Percentiles rank a stretch among this genome's conserved stretches.
Evolutionary conservation across 2,888 invertebrate genomes (phyloP).

Genomic region (Ophion ventricosus): DNA sequence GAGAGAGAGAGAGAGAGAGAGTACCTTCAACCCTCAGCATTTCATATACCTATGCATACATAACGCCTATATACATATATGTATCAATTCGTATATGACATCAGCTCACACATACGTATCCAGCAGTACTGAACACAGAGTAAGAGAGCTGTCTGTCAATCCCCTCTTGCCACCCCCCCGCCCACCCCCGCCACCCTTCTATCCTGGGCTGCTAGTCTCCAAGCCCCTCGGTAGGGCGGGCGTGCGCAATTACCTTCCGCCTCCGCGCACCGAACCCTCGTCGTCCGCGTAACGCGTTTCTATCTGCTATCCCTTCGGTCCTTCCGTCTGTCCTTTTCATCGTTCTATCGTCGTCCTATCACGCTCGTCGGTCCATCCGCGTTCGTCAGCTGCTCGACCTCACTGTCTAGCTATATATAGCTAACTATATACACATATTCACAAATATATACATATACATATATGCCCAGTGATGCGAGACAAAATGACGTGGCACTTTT

Average conservation of each 20-base stretch:
- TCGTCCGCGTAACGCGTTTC: conserved; percentile 62
- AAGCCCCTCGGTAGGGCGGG: conserved; percentile 57
- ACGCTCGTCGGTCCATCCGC: conserved; percentile 69
- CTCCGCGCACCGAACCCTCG: conserved; percentile 85
- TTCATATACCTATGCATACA: conserved; percentile 25
- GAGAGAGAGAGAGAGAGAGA: conserved; percentile 54
- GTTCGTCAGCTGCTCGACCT: conserved; percentile 79
- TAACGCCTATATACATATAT: conserved; percentile 1
- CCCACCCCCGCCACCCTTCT: conserved; percentile 49
- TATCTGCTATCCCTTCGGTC: conserved; percentile 63
- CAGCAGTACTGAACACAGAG: neutral
- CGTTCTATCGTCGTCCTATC: conserved; percentile 66
- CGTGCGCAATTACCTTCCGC: conserved; percentile 85
- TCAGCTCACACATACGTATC: neutral
- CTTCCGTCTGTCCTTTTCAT: conserved; percentile 72
- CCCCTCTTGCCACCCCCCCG: conserved; percentile 63
- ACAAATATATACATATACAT: neutral
- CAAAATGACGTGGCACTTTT: conserved; percentile 1
- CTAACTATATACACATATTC: neutral
- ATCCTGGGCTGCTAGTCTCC: neutral
- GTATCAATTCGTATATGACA: neutral
- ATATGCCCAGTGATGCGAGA: neutral
- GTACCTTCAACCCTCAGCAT: conserved; percentile 51
- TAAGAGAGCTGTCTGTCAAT: conserved; percentile 66
- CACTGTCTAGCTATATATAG: conserved; percentile 37